phyloP scores from a whole-genome alignment of 2,113 vertebrate genomes.

The Prionailurus viverrinus region DNA sequence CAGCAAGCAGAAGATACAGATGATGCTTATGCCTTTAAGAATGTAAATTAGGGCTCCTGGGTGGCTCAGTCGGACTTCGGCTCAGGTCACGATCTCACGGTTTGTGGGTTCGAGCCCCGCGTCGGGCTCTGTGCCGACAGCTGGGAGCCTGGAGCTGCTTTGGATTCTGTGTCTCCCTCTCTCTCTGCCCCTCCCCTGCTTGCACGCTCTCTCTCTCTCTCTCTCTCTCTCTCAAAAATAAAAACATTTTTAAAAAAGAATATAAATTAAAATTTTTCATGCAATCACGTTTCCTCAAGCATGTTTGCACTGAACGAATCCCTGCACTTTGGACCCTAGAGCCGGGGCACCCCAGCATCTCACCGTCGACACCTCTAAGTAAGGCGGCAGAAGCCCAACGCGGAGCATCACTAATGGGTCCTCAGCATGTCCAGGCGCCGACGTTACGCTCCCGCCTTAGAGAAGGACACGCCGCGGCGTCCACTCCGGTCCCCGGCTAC shows the following conservation, averaged over 20 bases:
- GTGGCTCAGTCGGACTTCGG: too few relatives aligned
- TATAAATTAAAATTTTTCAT: too few relatives aligned
- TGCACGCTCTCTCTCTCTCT: too few relatives aligned
- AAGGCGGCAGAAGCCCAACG: not conserved
- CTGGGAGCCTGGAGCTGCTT: too few relatives aligned
- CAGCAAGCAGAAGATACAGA: not conserved
- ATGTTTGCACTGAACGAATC: not conserved
- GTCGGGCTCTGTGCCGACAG: too few relatives aligned
- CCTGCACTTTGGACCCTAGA: not conserved
- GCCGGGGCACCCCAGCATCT: not conserved
- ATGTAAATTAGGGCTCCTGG: too few relatives aligned
- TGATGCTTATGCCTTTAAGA: not conserved
- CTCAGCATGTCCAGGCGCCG: not conserved
- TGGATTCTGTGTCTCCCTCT: too few relatives aligned
- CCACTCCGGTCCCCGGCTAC: rapidly evolving
- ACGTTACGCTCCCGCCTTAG: not conserved
- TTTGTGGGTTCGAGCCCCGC: too few relatives aligned
- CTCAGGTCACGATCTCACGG: too few relatives aligned
- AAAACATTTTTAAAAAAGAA: too few relatives aligned
- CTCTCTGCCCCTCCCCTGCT: too few relatives aligned
- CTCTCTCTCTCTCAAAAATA: too few relatives aligned
- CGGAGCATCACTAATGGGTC: rapidly evolving
- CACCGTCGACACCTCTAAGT: not conserved
- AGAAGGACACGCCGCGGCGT: not conserved
- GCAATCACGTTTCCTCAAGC: not conserved